A percentile compares a stretch with the other conserved stretches of the same genome.
Evolutionary conservation across 2,113 vertebrate genomes (phyloP).

Genomic region (Oreochromis aureus): DNA sequence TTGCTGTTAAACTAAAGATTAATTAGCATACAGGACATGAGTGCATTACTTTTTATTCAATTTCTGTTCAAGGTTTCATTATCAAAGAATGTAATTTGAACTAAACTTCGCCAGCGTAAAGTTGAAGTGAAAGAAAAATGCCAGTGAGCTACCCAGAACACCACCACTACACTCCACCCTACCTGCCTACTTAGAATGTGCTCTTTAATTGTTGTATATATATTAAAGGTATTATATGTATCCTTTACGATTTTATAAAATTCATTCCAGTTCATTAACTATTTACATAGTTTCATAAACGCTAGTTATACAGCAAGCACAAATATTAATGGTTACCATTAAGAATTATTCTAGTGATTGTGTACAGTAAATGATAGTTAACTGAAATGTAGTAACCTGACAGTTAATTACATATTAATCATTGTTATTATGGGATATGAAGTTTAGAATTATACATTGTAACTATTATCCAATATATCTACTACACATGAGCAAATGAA

Average conservation of each 20-base stretch:
- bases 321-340: neutral
- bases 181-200: neutral
- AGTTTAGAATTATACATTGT: neutral
- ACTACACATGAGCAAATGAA: neutral
- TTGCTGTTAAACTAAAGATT: neutral
- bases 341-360: neutral
- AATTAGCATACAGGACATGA: fast-evolving
- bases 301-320: neutral
- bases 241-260: neutral
- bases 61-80: neutral
- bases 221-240: neutral
- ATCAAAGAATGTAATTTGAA: neutral
- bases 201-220: neutral
- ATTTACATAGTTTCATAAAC: neutral
- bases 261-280: neutral
- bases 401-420: neutral
- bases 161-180: fast-evolving
- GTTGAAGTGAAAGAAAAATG: neutral
- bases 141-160: neutral
- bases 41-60: neutral
- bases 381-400: neutral
- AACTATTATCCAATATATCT: neutral
- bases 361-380: neutral
- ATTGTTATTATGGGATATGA: neutral
- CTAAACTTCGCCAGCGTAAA: neutral